A percentile compares a stretch with the other conserved stretches of the same genome.
phyloP scores from a whole-genome alignment of 2,888 invertebrate species.

The Eucera pruinosa region DNA sequence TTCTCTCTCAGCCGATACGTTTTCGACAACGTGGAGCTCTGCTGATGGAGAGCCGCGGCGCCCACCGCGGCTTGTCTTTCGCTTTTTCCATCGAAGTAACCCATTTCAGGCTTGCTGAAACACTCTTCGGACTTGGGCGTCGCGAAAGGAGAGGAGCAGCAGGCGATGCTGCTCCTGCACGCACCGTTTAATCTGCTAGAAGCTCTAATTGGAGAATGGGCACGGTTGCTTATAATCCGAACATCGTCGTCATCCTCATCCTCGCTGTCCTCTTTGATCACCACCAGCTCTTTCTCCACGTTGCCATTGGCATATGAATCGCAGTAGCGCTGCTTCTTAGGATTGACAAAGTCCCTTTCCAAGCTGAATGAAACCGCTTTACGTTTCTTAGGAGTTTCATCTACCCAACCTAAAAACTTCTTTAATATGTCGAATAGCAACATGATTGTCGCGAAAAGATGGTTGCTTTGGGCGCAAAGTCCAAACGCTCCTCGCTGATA shows the following conservation, averaged over 20 bases:
- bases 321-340: constrained; percentile 71
- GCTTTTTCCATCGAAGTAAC: constrained; percentile 23
- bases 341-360: constrained; percentile 57
- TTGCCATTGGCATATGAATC: constrained; percentile 35
- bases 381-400: constrained; percentile 75
- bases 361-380: constrained; percentile 58
- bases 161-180: constrained; percentile 37
- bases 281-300: constrained; percentile 41
- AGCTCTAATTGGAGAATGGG: constrained; percentile 45
- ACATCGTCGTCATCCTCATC: constrained; percentile 71
- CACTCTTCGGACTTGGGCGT: constrained; percentile 29
- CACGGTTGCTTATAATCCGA: constrained; percentile 59
- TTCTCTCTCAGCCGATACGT: constrained; percentile 74
- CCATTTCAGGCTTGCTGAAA: constrained; percentile 37
- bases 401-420: constrained; percentile 74
- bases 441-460: constrained; percentile 41
- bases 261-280: constrained; percentile 64
- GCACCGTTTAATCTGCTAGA: constrained; percentile 63
- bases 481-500: constrained; percentile 27
- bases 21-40: constrained; percentile 65
- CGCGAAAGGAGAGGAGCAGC: constrained; percentile 6
- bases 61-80: too few species aligned
- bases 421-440: constrained; percentile 76
- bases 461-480: constrained; percentile 20
- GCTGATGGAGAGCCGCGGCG: too few species aligned